Evolutionary conservation across 2,888 invertebrate genomes (phyloP), one percentile per base, ranked within the genome.

Genomic region (Pollenia labialis): DNA sequence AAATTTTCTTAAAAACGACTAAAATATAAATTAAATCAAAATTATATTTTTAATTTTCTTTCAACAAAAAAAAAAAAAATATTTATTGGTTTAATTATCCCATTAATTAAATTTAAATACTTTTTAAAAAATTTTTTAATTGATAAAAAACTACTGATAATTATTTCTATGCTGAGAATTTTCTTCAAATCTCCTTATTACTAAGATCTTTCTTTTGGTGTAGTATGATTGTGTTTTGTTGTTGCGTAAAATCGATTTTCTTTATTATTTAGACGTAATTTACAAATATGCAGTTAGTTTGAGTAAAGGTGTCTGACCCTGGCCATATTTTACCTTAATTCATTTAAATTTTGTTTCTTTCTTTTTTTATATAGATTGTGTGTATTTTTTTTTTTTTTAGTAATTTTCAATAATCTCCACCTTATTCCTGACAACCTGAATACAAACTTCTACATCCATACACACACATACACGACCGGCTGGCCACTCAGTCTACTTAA

Each of bases 191-290:
- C 62, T 46, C 7, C 18, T 12, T 11, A 50, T 23, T 18, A 40
- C 56, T 46, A 48, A 16, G 2, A 14, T 18, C 23, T 54, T 71
- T 80, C n/a, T 71, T 23, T 18, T 52, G 62, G 52, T n/a, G 42
- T 23, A n/a, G 12, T 64, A 44, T 1, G 23, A 8, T 54, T 56
- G 9, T 18, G 9, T 18, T 50, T 60, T 62, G 23, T 58, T n/a
- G 44, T 68, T 82, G 82, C 75, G 56, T 82, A 64, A 79, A 86
- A 86, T 86, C 85, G 85, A 82, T 82, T 82, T 86, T 82, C 79
- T 82, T 82, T 66, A 82, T 62, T 74, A 74, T 72, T 79, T 69
- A 60, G 64, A 66, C 71, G 32, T 60, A 58, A 72, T 32, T 11
- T 58, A 66, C 18, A 50, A 72, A 64, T 69, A 62, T 3, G 6